phyloP scores from a whole-genome alignment of 2,113 vertebrate genomes.

The Sisor rabdophorus region DNA sequence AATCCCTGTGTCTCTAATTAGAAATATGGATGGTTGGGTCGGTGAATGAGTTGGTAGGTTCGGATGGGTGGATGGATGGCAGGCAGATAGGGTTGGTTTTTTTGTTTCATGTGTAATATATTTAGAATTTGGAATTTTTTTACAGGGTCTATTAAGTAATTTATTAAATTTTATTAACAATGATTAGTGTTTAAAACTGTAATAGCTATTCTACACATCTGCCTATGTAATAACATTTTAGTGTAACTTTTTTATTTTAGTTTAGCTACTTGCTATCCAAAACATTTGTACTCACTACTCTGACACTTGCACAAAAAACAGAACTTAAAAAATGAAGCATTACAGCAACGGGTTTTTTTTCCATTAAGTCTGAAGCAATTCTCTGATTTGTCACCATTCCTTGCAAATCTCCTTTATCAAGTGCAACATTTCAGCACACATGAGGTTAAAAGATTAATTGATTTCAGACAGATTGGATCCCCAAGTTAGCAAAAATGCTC shows the following conservation, averaged over 20 bases:
- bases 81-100: too few relatives aligned
- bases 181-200: neutral
- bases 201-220: neutral
- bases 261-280: neutral
- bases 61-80: too few relatives aligned
- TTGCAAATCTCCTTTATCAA: conserved; percentile 13
- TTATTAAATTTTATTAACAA: too few relatives aligned
- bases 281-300: neutral
- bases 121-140: too few relatives aligned
- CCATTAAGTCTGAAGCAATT: neutral
- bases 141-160: too few relatives aligned
- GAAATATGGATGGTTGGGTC: too few relatives aligned
- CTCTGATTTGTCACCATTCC: conserved; percentile 4
- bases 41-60: too few relatives aligned
- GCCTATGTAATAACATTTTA: neutral
- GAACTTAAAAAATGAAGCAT: neutral
- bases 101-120: too few relatives aligned
- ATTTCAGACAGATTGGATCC: conserved; percentile 38
- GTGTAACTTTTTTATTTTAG: too few relatives aligned
- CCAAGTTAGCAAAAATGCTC: conserved; percentile 47
- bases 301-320: neutral
- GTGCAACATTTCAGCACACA: conserved; percentile 17
- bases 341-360: neutral
- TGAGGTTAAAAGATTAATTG: conserved; percentile 38
- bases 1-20: too few relatives aligned